Conservation (phyloP, 2,113 vertebrate species). For the Alethe diademata region DNA sequence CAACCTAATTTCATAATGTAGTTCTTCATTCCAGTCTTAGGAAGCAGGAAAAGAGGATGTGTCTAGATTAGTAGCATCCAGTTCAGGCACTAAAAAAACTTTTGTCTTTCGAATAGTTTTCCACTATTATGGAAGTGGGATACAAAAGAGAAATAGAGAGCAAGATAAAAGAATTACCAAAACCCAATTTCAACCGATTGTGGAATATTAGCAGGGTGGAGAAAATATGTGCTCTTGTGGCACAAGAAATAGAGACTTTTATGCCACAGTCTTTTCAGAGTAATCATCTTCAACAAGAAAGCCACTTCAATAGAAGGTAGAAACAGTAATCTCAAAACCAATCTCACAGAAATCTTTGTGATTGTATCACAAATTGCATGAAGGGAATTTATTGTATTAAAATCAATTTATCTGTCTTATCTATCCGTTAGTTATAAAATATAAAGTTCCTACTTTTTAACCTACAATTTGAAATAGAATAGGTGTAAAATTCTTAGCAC, state of each 20-base stretch:
- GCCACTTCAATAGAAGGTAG: not conserved
- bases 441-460: not conserved
- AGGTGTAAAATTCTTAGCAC: not conserved
- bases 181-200: accelerated
- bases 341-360: not conserved
- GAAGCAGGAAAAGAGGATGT: not conserved
- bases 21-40: not conserved
- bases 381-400: not conserved
- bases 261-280: not conserved
- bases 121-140: not conserved
- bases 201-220: not conserved
- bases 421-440: not conserved
- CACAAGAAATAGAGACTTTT: not conserved
- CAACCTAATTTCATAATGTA: not conserved
- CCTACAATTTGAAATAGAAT: not conserved
- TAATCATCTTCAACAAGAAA: not conserved
- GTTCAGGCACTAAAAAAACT: not conserved
- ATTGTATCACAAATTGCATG: not conserved
- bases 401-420: not conserved
- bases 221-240: not conserved
- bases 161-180: not conserved
- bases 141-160: not conserved
- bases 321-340: not conserved
- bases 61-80: not conserved
- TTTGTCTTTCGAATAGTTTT: not conserved